These are phyloP conservation scores for Merops nubicus DNA, from an alignment of 2,113 vertebrate genomes.

Conservation along the genomic window DNA sequence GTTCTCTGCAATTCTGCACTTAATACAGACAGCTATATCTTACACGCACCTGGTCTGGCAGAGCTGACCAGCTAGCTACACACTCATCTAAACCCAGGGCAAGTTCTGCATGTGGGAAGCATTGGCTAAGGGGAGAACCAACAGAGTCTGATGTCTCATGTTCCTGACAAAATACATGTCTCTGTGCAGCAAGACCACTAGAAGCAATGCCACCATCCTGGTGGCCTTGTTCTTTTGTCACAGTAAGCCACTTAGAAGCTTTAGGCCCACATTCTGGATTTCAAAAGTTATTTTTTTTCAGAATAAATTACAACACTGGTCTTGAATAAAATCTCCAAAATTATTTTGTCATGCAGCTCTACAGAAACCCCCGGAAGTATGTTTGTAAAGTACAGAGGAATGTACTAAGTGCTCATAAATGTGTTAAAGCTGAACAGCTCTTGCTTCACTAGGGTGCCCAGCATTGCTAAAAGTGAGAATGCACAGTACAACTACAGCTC, in stretches of 20 bases:
- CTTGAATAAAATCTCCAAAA: background rate
- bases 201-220: background rate
- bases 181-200: background rate
- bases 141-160: background rate
- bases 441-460: background rate
- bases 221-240: background rate
- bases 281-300: background rate
- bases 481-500: background rate
- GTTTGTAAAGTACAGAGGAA: background rate
- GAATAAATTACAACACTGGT: background rate
- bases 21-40: background rate
- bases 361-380: background rate
- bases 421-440: background rate
- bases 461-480: background rate
- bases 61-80: background rate
- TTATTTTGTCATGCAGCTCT: background rate
- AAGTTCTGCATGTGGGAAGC: background rate
- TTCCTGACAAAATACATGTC: too few relatives aligned
- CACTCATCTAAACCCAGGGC: background rate
- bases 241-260: background rate
- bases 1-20: background rate
- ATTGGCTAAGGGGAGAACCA: background rate
- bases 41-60: rapidly evolving
- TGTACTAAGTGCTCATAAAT: background rate
- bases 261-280: background rate